Evolutionary conservation across 2,113 vertebrate species (phyloP), one percentile per base, ranked within the genome.

Genomic region (Abramis brama): DNA sequence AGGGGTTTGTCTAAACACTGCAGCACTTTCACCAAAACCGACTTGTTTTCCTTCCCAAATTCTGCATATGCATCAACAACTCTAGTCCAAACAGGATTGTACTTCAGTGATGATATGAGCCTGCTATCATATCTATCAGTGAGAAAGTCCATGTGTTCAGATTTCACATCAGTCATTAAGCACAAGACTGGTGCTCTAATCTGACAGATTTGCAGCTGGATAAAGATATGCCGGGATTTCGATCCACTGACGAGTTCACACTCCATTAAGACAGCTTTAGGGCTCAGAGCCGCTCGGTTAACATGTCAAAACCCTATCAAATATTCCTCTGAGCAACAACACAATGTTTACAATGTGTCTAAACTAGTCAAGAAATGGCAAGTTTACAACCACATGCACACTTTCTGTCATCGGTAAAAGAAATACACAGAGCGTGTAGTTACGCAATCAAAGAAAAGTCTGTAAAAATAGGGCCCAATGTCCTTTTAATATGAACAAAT

Each of bases 261-360:
- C 79, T 64, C 36, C 59, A 80, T 80, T 80, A 80, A 80, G 79
- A 80, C 78, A 64, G 78, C 33, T 80, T 21, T 47, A 80, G 57
- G 33, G 36, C 57, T 80, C 59, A 30, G 59, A 39, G n/a, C 13
- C 30, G 7, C 33, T 80, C 57, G 12, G 55, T 62, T 62, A 62
- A 62, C 33, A 60, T 19, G 33, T n/a, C 57, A 55, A 59, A 64
- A 17, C 11, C 78, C 4, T 21, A 64, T 64, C 78, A 23, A 39
- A 43, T 39, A 52, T 12, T 23, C 52, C 30, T 59, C 52, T 21
- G 25, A 19, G 52, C 11, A 57, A 39, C 76, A 79, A 59, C 17
- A 52, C 47, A 77, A 2, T 3, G n/a, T 43, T 23, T 43, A 6
- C 21, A 71, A 10, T 71, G 68, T 39, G 33, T 5, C 68, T 43